phyloP scores from a whole-genome alignment of 1,140 invertebrate genomes.

The Bombus superbus region DNA sequence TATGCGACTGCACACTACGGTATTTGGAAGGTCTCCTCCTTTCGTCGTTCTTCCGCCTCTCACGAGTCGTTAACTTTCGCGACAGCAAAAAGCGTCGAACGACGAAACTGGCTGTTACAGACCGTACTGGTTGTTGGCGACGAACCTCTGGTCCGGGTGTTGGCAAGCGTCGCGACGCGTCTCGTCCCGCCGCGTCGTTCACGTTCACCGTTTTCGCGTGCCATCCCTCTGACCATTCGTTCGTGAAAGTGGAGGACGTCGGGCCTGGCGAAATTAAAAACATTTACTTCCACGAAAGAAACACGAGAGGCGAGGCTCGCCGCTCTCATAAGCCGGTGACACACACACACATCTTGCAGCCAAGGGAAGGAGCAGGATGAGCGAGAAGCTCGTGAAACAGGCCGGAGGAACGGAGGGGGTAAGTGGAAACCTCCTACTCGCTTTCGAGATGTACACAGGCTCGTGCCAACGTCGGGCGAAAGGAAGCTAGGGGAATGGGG shows the following conservation, averaged over 20 bases:
- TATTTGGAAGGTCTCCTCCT: conserved; percentile 14
- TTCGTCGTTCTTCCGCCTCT: conserved; percentile 35
- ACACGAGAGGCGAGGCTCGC: conserved; percentile 48
- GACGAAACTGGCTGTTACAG: conserved; percentile 50
- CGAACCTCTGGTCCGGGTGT: conserved; percentile 19
- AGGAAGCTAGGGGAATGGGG: conserved; percentile 32
- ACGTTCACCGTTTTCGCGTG: conserved; percentile 26
- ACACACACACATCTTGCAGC: conserved; percentile 62
- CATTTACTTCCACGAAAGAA: conserved; percentile 71
- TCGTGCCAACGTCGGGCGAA: conserved; percentile 42
- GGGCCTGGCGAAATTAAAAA: conserved; percentile 70
- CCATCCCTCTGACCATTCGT: conserved; percentile 1
- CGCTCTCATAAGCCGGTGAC: conserved; percentile 69
- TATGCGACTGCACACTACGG: not conserved
- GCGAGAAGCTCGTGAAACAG: conserved; percentile 56
- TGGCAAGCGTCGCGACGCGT: conserved; percentile 39
- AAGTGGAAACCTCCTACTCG: conserved; percentile 39
- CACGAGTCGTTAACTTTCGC: conserved; percentile 44
- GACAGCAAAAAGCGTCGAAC: conserved; percentile 56
- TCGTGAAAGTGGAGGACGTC: conserved; percentile 22
- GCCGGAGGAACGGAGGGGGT: not conserved
- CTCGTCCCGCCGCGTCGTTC: conserved; percentile 29
- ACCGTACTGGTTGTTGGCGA: conserved; percentile 27
- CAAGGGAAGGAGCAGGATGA: conserved; percentile 27
- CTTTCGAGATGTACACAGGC: conserved; percentile 51